Evolutionary conservation across 1,140 invertebrate species (phyloP).

Genomic region (Tribolium castaneum): DNA sequence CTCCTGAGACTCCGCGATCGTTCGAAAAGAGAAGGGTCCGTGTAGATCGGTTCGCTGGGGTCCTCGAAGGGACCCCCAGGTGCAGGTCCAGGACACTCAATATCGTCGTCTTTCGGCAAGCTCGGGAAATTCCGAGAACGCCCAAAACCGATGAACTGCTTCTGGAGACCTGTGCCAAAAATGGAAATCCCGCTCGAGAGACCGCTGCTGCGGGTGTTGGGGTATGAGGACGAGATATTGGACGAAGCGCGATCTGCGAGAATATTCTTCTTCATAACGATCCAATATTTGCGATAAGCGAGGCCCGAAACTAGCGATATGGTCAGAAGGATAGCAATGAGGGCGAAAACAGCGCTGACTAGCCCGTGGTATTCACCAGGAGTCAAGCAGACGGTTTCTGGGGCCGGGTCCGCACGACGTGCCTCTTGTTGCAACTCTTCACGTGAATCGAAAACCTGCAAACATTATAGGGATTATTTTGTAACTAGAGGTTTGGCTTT

Average conservation of each 20-base stretch:
- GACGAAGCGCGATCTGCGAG: constrained; percentile 67
- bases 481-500: constrained; percentile 38
- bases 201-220: constrained; percentile 58
- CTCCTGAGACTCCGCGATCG: constrained; percentile 75
- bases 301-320: constrained; percentile 74
- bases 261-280: constrained; percentile 75
- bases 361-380: constrained; percentile 81
- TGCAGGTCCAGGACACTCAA: constrained; percentile 54
- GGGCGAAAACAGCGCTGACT: constrained; percentile 75
- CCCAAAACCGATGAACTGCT: constrained; percentile 62
- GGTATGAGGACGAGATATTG: constrained; percentile 56
- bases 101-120: constrained; percentile 50
- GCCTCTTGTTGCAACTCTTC: constrained; percentile 77
- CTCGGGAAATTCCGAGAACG: constrained; percentile 61
- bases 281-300: constrained; percentile 79
- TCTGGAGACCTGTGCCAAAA: constrained; percentile 58
- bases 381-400: constrained; percentile 78
- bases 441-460: constrained; percentile 75
- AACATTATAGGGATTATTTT: neutral
- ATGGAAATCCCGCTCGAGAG: constrained; percentile 57
- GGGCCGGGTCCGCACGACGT: constrained; percentile 68
- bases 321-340: constrained; percentile 75
- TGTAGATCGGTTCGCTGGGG: constrained; percentile 93
- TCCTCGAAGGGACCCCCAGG: constrained; percentile 74
- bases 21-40: constrained; percentile 91